Conservation (phyloP, 2,113 vertebrate species). For the Tenebrosternarchus preto region DNA sequence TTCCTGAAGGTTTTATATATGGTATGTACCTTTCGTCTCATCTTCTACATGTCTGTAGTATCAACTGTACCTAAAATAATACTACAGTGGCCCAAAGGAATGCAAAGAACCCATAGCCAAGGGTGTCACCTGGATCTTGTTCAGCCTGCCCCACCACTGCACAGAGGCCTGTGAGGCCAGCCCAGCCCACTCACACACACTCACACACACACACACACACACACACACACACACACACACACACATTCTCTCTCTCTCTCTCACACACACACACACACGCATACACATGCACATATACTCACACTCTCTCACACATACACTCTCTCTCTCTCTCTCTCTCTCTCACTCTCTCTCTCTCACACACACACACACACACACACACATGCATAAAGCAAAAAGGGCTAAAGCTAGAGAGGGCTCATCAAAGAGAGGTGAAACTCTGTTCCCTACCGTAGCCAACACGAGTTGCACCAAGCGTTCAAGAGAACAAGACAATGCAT, state of each 20-base stretch:
- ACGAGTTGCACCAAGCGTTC: not conserved
- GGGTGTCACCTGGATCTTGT: not conserved
- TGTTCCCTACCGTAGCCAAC: not conserved
- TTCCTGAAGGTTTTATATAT: not conserved
- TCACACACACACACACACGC: not conserved
- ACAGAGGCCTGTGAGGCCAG: not conserved
- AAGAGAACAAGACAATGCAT: not conserved
- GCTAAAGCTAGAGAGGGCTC: not conserved
- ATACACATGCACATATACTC: not conserved
- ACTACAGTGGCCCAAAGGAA: not conserved
- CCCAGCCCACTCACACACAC: not conserved
- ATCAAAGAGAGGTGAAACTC: constrained; percentile 1
- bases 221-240: not conserved
- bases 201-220: not conserved
- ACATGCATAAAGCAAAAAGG: too few relatives aligned
- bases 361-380: not conserved
- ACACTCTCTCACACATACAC: not conserved
- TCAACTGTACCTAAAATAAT: not conserved
- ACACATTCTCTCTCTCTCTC: not conserved
- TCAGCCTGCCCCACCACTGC: not conserved
- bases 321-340: not conserved
- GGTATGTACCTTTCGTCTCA: not conserved
- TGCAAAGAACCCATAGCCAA: not conserved
- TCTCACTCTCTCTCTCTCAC: not conserved
- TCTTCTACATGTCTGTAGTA: not conserved